phyloP scores from a whole-genome alignment of 2,113 vertebrate genomes.

The Toxotes chatareus region DNA sequence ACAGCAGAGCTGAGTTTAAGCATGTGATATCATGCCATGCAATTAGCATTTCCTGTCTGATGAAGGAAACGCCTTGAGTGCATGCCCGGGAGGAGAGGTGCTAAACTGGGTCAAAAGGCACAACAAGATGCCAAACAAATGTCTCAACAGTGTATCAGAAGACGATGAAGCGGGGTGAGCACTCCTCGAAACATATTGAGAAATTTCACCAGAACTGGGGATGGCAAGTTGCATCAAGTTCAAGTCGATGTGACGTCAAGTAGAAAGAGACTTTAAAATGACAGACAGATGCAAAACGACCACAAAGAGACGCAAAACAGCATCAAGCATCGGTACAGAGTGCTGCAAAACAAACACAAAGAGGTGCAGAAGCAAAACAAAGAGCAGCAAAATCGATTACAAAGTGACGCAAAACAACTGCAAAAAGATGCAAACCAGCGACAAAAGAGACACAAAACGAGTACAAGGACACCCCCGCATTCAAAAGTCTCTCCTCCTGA shows the following conservation, averaged over 20 bases:
- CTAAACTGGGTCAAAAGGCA: conserved; percentile 55
- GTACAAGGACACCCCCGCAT: neutral
- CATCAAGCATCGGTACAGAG: no score
- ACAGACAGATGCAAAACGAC: no score
- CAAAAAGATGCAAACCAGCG: neutral
- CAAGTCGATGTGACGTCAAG: neutral
- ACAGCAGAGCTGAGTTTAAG: conserved; percentile 22
- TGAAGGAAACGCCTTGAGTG: conserved; percentile 31
- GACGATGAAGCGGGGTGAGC: conserved; percentile 31
- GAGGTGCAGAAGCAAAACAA: no score
- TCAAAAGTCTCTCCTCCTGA: neutral
- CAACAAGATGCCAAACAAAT: conserved; percentile 22
- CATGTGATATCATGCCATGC: conserved; percentile 61
- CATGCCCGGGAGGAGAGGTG: conserved; percentile 12
- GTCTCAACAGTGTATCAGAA: conserved; percentile 13
- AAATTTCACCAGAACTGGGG: conserved; percentile 21
- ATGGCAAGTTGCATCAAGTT: neutral
- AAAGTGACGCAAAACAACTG: neutral
- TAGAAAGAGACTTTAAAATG: no score
- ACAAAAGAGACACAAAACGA: neutral
- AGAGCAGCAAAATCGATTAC: neutral
- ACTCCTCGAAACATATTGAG: conserved; percentile 7
- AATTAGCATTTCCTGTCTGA: conserved; percentile 59
- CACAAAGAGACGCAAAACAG: neutral
- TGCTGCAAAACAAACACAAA: neutral